These are phyloP conservation scores for Halcyon badia DNA, from an alignment of 2,797 vertebrate genomes.

Conservation along the genomic window DNA sequence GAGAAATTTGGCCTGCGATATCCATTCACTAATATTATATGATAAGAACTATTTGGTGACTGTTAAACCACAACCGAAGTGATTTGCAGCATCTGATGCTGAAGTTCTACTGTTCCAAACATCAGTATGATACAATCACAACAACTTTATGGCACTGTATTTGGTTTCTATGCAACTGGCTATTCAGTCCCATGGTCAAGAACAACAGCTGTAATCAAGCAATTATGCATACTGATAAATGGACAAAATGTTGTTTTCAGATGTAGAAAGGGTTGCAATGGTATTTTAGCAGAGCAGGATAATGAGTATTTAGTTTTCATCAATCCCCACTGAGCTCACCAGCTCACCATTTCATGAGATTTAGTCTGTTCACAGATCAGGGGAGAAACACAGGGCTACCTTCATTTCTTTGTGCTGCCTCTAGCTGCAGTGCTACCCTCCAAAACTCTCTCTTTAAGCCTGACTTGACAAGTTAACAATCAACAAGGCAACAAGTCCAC, in stretches of 20 bases:
- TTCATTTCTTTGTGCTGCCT: background rate
- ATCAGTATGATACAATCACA: background rate
- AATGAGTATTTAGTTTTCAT: background rate
- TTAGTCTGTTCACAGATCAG: background rate
- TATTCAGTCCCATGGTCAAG: background rate
- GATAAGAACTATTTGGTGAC: background rate
- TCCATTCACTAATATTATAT: background rate
- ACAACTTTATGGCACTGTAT: background rate
- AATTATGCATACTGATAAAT: background rate
- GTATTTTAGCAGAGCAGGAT: background rate
- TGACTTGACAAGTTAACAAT: background rate
- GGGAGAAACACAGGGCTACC: background rate
- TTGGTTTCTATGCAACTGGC: background rate
- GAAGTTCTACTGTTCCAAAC: background rate
- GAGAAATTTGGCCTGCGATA: background rate
- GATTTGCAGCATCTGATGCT: background rate
- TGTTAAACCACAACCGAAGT: background rate
- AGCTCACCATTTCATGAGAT: background rate
- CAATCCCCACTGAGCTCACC: background rate
- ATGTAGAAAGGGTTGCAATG: background rate
- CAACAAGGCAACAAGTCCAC: background rate
- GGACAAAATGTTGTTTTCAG: background rate
- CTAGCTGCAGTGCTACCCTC: background rate
- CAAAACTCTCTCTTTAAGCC: slow-evolving; percentile 1
- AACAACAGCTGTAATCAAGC: background rate